phyloP scores from a whole-genome alignment of 2,113 vertebrate genomes.

The Poeciliopsis occidentalis region DNA sequence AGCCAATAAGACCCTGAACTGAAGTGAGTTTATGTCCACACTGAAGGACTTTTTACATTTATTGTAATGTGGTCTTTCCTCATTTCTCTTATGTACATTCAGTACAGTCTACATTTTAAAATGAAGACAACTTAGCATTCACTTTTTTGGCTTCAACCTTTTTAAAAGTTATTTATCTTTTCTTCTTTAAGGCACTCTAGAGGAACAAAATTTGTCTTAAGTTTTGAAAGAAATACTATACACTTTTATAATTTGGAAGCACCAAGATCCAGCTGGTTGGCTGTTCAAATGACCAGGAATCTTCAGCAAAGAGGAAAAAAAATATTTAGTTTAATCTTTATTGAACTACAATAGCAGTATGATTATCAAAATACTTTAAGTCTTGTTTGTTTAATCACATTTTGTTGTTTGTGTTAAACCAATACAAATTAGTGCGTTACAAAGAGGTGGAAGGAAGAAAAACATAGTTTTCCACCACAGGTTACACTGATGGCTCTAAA shows the following conservation, averaged over 20 bases:
- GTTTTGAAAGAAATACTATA: not conserved
- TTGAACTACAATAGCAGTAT: not conserved
- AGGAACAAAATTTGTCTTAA: not conserved
- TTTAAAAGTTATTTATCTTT: not conserved
- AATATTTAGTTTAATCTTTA: not conserved
- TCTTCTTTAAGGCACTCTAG: slow-evolving; percentile 1
- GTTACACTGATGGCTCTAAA: not conserved
- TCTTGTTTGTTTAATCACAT: not conserved
- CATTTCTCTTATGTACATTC: not conserved
- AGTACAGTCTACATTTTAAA: not conserved
- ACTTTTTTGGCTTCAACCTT: not conserved
- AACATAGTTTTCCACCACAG: no score
- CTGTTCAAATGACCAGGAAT: slow-evolving; percentile 17
- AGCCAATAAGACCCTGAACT: slow-evolving; percentile 31
- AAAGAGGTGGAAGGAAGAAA: no score
- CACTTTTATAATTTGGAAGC: not conserved
- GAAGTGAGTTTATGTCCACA: slow-evolving; percentile 29
- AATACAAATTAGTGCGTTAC: no score
- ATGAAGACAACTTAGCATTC: no score
- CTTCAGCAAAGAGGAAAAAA: not conserved
- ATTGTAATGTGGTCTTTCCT: not conserved
- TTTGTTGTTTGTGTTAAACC: not conserved
- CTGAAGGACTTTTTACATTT: not conserved
- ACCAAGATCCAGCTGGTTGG: not conserved
- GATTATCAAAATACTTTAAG: not conserved